A percentile compares a stretch with the other conserved stretches of the same genome.
Conservation (phyloP, 1,140 invertebrate genomes). For the Pissodes strobi region DNA sequence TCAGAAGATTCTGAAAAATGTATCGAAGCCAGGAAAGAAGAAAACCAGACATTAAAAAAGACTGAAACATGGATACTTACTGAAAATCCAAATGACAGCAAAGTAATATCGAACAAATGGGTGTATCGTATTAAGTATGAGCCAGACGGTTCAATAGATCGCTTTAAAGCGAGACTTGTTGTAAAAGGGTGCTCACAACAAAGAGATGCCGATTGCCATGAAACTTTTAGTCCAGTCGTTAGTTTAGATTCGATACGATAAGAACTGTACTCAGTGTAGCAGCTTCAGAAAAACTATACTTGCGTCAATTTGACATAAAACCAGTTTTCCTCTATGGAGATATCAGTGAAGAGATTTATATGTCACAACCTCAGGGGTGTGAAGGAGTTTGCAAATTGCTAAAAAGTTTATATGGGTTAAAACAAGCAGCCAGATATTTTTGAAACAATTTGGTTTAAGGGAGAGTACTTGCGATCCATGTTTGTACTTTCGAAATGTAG, state of each 20-base stretch:
- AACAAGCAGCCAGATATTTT: conserved; percentile 38
- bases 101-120: conserved; percentile 48
- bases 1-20: conserved; percentile 30
- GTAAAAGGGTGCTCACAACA: conserved; percentile 50
- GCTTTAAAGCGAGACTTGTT: conserved; percentile 51
- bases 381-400: conserved; percentile 50
- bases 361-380: too few species aligned
- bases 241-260: conserved; percentile 52
- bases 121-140: conserved; percentile 46
- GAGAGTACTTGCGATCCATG: conserved; percentile 48
- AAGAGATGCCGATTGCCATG: conserved; percentile 53
- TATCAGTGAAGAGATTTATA: conserved; percentile 54
- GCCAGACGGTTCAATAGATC: conserved; percentile 18
- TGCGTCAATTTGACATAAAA: conserved; percentile 58
- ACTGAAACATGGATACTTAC: conserved; percentile 52
- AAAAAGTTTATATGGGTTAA: conserved; percentile 56
- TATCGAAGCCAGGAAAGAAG: neutral
- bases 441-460: conserved; percentile 51
- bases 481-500: conserved; percentile 48
- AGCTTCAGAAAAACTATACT: conserved; percentile 32
- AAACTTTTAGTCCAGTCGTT: conserved; percentile 56
- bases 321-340: conserved; percentile 57
- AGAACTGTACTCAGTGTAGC: conserved; percentile 46
- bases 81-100: conserved; percentile 42
- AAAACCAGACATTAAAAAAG: too few species aligned